Conservation (phyloP, 1,140 invertebrate species). For the Micrasema longulum region DNA sequence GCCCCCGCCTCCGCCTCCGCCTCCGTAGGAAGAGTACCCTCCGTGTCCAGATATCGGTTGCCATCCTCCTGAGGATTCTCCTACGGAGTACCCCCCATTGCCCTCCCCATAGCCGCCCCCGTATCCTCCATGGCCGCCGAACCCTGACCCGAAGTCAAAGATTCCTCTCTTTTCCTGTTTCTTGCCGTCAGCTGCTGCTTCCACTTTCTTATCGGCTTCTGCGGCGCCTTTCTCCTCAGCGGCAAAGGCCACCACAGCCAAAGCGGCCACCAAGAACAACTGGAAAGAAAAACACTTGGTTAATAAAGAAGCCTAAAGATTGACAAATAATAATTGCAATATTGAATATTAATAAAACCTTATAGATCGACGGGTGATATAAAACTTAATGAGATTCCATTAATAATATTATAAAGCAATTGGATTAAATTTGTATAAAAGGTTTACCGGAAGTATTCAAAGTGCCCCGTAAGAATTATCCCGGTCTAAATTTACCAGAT, state of each 20-base stretch:
- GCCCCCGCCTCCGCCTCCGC: conserved; percentile 71
- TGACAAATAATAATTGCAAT: too few relatives aligned
- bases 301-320: too few relatives aligned
- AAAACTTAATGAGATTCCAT: too few relatives aligned
- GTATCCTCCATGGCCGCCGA: conserved; percentile 56
- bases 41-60: conserved; percentile 67
- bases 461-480: too few relatives aligned
- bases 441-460: too few relatives aligned
- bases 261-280: conserved; percentile 67
- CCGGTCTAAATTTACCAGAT: too few relatives aligned
- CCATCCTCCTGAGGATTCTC: conserved; percentile 64
- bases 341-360: too few relatives aligned
- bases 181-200: conserved; percentile 68
- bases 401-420: too few relatives aligned
- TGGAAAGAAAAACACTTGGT: neutral
- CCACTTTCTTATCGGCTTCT: conserved; percentile 66
- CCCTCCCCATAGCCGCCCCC: conserved; percentile 52
- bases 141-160: conserved; percentile 68
- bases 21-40: conserved; percentile 70
- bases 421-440: too few relatives aligned
- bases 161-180: conserved; percentile 80
- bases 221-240: conserved; percentile 63
- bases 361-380: too few relatives aligned
- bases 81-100: conserved; percentile 49
- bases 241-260: conserved; percentile 70